Evolutionary conservation across 1,140 invertebrate species (phyloP).

Genomic region (Oncopeltus fasciatus): DNA sequence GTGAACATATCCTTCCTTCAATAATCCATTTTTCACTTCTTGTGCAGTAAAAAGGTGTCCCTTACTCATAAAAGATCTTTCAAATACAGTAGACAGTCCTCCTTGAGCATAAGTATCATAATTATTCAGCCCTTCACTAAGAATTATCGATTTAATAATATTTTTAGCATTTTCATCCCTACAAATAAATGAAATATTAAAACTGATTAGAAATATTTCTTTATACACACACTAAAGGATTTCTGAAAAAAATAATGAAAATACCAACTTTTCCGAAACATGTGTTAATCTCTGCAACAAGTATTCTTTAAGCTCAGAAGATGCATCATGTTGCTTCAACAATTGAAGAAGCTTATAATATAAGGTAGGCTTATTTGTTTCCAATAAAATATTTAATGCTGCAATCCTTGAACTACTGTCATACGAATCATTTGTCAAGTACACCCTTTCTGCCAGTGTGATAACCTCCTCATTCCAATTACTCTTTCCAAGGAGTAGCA

Average conservation of each 20-base stretch:
- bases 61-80: conserved; percentile 42
- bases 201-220: no score
- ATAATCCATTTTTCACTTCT: conserved; percentile 53
- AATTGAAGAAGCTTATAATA: background rate
- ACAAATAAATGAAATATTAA: conserved; percentile 11
- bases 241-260: background rate
- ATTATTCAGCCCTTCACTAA: background rate
- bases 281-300: conserved; percentile 46
- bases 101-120: conserved; percentile 35
- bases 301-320: conserved; percentile 52
- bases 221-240: no score
- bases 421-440: conserved; percentile 42
- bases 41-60: conserved; percentile 58
- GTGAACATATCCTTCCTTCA: conserved; percentile 62
- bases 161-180: conserved; percentile 27
- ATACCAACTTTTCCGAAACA: conserved; percentile 34
- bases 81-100: conserved; percentile 57
- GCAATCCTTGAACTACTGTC: conserved; percentile 58
- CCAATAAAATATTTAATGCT: conserved; percentile 55
- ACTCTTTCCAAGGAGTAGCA: conserved; percentile 37
- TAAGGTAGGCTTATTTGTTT: conserved; percentile 37
- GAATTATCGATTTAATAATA: conserved; percentile 40
- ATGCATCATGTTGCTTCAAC: background rate
- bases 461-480: conserved; percentile 35
- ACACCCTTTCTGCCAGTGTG: conserved; percentile 36